Evolutionary conservation across 1,140 invertebrate genomes (phyloP), one percentile per base, ranked within the genome.

Genomic region (Nixonia krombeini): DNA sequence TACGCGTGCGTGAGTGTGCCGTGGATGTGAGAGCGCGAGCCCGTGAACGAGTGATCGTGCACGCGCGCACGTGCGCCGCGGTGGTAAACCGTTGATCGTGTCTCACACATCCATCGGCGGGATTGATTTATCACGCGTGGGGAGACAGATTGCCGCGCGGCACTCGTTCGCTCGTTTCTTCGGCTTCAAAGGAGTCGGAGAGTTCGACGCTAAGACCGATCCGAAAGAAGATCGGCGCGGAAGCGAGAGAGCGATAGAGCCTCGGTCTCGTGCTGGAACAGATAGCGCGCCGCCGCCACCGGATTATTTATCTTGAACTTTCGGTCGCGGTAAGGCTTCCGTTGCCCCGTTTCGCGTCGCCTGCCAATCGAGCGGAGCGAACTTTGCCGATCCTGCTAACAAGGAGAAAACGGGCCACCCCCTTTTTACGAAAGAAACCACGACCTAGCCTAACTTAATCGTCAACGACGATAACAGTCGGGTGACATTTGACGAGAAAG

Each of bases 81-180:
- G 49, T 64, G 49, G 33, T 37, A 41, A 37, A 12, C 10, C 49
- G 23, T 49, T 49, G 50, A 76, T 79, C 76, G 68, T 74, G 75
- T 76, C 75, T 78, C 67, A 67, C 75, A 73, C 70, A 76, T 79
- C 79, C 62, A 57, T 74, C 38, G 55, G 63, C 42, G 64, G 71
- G 78, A 82, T 82, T 82, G 80, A 81, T 82, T 82, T 81, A 82
- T 82, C 79, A 80, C 78, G 70, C 63, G 62, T 66, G 72, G 56
- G 45, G 70, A 80, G 79, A 80, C 79, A 79, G 78, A 81, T 80
- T 79, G 73, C 70, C 67, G 59, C 35, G 57, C 47, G 64, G 40
- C n/a, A n/a, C n/a, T n/a, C n/a, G n/a, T n/a, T n/a, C n/a, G n/a
- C 55, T 25, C 2, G 10, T 37, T 16, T 49, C 33, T 16, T 26